Percentiles rank a stretch among this genome's conserved stretches.
These are phyloP conservation scores for Stegana nigrithorax DNA, from an alignment of 2,888 invertebrate genomes.

Conservation along the genomic window DNA sequence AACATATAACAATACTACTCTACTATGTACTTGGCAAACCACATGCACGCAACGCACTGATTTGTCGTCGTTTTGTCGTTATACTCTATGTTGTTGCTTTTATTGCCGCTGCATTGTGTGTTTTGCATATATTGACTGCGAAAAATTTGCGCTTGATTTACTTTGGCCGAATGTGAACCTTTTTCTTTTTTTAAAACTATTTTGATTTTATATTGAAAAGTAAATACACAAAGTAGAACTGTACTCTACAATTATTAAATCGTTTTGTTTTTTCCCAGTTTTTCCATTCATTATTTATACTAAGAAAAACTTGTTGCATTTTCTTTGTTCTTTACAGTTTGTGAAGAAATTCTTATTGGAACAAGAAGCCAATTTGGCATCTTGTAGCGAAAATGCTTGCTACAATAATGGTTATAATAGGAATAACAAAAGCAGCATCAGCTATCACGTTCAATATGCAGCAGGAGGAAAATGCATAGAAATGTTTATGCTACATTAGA, in stretches of 20 bases:
- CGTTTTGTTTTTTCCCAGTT: no score
- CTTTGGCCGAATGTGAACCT: slow-evolving; percentile 26
- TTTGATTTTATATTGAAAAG: not conserved
- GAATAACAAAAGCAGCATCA: no score
- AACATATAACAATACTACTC: no score
- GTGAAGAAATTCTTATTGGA: not conserved
- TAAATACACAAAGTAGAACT: not conserved
- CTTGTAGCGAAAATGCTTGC: no score
- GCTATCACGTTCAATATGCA: no score
- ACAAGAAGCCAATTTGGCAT: not conserved
- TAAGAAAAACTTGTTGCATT: not conserved
- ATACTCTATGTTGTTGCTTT: slow-evolving; percentile 4
- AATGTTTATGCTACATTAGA: slow-evolving; percentile 17
- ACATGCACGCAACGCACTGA: not conserved
- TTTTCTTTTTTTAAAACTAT: not conserved
- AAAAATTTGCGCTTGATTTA: slow-evolving; percentile 56
- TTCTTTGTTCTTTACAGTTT: not conserved
- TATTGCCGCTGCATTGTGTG: slow-evolving; percentile 30
- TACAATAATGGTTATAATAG: no score
- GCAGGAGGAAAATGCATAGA: not conserved
- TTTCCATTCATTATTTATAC: not conserved
- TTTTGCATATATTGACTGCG: slow-evolving; percentile 55
- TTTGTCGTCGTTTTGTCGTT: not conserved
- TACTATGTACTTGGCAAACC: not conserved
- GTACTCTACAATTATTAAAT: not conserved